Evolutionary conservation across 1,140 invertebrate species (phyloP), one percentile per base, ranked within the genome.

Genomic region (Dendrolimus punctatus): DNA sequence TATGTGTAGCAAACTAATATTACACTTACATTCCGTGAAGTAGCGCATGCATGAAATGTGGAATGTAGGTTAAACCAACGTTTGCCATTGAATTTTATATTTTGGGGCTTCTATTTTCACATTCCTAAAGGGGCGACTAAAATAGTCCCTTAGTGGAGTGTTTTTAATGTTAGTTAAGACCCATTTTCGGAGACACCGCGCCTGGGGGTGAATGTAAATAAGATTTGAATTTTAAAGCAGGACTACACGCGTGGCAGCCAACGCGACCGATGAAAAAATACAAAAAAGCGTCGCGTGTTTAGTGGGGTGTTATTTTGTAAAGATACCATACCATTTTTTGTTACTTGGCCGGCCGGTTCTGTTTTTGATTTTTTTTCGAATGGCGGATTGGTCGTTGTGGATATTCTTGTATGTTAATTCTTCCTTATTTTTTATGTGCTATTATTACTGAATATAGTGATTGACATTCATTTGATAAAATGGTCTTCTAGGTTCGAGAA

Each of bases 201-300:
- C 58, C 39, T 58, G 65, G 63, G 70, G 71, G 63, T 71, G 73
- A 75, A 83, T 81, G 69, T 73, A 76, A 80, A 81, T 73, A 83
- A 63, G 70, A 66, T 76, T 76, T 82, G 67, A 77, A 80, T 79
- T 73, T 79, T 77, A 71, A 73, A 83, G 65, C 57, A 71, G 65
- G 40, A 42, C 44, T 57, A 8, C 44, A 49, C 53, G 58, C 53
- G 61, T 51, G 60, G 8, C 50, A 45, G 50, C 42, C 42, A 39
- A n/a, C 40, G 48, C 23, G 48, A 39, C 9, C 48, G 40, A 40
- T 49, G 48, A 49, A 49, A 49, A 49, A 49, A 49, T 7, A 5
- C 10, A 6, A 8, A 36, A 6, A 8, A 23, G 23, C 23, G 23
- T 23, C 23, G 23, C 23, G 23, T 23, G 23, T 45, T 45, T 8